Evolutionary conservation across 2,113 vertebrate species (phyloP), one percentile per base, ranked within the genome.

Genomic region (Coturnix japonica): DNA sequence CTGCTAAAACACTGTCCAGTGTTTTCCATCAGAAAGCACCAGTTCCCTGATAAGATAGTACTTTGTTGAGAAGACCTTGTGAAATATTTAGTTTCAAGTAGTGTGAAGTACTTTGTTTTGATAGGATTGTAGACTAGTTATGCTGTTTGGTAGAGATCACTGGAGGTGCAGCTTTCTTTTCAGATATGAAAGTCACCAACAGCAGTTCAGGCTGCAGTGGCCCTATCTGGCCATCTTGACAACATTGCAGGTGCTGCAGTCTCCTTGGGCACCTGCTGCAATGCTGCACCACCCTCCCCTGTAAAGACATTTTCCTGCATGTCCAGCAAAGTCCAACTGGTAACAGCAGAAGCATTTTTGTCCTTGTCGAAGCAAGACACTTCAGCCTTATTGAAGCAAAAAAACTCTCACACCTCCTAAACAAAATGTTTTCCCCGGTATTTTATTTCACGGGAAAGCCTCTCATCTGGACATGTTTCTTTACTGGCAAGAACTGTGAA

Each of bases 391-490:
- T 8, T 51, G 65, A 71, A 81, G 71, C 16, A 73, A 65, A 89
- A 89, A 61, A n/a, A 66, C 76, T 87, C 30, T 89, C 39, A 26
- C 11, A 39, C 44, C n/a, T 90, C 51, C 44, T 63, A 93, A 96
- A 83, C 17, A 77, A 73, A 73, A 57, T 53, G 5, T 1, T 63
- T 91, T 77, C 4, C 7, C 49, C 46, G 91, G 41, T 82, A 66
- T 73, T 77, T 92, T 72, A 31, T 60, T 64, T 85, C 63, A 54
- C 7, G 13, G 64, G 41, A 82, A 93, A 70, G 25, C 31, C 46
- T 89, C 64, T 92, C 49, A 85, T 89, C 33, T 66, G 14, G 74
- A 37, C 19, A 8, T 51, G 33, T 18, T 60, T 74, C 51, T 56
- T 84, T 56, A 23, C 31, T 41, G 31, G 56, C 5, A 33, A 54